Evolutionary conservation across 2,113 vertebrate genomes (phyloP).

Genomic region (Rafetus swinhoei): DNA sequence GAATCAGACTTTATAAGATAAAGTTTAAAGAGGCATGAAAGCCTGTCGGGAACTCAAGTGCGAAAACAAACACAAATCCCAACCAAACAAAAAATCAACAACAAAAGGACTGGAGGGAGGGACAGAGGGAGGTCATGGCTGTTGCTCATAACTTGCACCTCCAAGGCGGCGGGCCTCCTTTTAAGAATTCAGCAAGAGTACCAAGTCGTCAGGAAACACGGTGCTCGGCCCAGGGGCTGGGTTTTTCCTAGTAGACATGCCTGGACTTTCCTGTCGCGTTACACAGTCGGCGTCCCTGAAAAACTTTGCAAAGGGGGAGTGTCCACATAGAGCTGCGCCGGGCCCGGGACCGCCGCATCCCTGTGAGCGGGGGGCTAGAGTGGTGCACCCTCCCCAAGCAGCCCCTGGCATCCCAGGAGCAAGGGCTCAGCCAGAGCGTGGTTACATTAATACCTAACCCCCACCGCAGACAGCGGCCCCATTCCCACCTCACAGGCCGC

Average conservation of each 20-base stretch:
- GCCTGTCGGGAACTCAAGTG: background rate
- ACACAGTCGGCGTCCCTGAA: background rate
- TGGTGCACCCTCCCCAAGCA: background rate
- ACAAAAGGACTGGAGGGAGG: too few relatives aligned
- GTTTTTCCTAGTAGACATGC: background rate
- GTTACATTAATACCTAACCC: background rate
- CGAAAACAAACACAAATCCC: background rate
- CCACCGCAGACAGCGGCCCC: too few relatives aligned
- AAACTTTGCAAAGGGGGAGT: background rate
- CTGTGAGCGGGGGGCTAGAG: background rate
- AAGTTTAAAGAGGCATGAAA: background rate
- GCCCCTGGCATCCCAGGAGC: background rate
- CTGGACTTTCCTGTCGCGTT: background rate
- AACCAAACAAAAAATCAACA: too few relatives aligned
- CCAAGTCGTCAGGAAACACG: too few relatives aligned
- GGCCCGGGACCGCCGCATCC: background rate
- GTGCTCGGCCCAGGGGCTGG: rapidly evolving
- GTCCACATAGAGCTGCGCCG: too few relatives aligned
- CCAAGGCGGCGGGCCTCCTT: background rate
- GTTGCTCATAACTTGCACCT: background rate
- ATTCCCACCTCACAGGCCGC: too few relatives aligned
- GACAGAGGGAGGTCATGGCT: too few relatives aligned
- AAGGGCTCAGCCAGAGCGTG: background rate
- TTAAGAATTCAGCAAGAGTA: background rate
- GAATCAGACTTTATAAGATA: background rate